Conservation (phyloP, 2,113 vertebrate species). For the Trachemys scripta region DNA sequence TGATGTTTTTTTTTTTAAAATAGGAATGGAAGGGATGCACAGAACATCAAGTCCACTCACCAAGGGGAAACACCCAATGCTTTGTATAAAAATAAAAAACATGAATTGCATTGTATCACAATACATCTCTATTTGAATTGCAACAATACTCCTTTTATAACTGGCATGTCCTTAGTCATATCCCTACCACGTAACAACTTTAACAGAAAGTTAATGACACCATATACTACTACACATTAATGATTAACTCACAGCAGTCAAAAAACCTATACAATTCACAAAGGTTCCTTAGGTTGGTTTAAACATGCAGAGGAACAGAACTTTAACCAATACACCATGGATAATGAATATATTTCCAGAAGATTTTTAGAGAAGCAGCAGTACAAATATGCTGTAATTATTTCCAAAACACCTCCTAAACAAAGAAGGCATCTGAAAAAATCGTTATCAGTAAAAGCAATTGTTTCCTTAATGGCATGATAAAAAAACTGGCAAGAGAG, state of each 20-base stretch:
- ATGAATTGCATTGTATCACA: background rate
- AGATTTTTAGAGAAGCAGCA: constrained; percentile 62
- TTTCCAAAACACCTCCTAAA: constrained; percentile 74
- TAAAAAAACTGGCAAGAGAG: constrained; percentile 32
- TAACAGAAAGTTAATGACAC: background rate
- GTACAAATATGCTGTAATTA: constrained; percentile 38
- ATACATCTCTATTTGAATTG: background rate
- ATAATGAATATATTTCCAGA: background rate
- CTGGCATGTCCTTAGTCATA: background rate
- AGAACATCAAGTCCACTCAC: background rate
- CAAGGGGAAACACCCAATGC: background rate
- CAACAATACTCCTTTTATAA: background rate
- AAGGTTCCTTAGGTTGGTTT: background rate
- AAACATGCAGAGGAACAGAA: background rate
- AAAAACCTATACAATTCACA: constrained; percentile 11
- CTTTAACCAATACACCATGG: background rate
- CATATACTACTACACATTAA: background rate
- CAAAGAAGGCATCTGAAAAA: constrained; percentile 68
- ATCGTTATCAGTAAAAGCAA: constrained; percentile 61
- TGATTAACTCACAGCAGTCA: constrained; percentile 38
- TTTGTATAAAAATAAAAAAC: background rate
- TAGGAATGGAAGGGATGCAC: background rate
- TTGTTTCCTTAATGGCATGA: constrained; percentile 66
- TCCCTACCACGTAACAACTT: background rate
- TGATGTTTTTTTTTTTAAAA: background rate